Evolutionary conservation across 2,113 vertebrate species (phyloP).

Genomic region (Hyla sarda): DNA sequence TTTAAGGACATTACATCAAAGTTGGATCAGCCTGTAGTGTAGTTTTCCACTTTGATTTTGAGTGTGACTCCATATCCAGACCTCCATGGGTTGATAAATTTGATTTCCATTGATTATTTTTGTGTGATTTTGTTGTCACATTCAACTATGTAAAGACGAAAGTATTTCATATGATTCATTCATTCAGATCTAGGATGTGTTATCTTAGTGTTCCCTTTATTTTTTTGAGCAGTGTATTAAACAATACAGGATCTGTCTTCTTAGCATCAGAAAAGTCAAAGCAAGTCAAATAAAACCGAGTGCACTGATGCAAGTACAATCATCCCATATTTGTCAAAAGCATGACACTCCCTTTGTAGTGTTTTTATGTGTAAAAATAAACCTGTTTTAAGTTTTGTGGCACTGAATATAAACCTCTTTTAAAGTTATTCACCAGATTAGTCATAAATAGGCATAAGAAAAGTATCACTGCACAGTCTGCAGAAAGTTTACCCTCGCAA

Average conservation of each 20-base stretch:
- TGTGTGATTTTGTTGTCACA: too few species aligned
- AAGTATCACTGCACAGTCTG: background rate
- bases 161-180: too few species aligned
- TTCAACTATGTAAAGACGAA: too few species aligned
- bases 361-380: background rate
- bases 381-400: background rate
- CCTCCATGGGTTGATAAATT: too few species aligned
- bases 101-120: too few species aligned
- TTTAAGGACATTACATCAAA: too few species aligned
- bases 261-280: background rate
- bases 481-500: background rate
- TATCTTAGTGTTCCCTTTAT: too few species aligned
- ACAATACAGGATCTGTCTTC: background rate
- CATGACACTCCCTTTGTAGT: constrained; percentile 21
- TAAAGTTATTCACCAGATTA: background rate
- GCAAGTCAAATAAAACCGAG: background rate
- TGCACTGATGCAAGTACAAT: background rate
- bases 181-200: too few species aligned
- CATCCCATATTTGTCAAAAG: constrained; percentile 21
- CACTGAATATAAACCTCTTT: background rate
- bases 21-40: too few species aligned
- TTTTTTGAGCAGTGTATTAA: too few species aligned
- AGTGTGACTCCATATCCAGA: too few species aligned
- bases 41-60: too few species aligned
- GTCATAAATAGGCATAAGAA: background rate